A percentile compares a stretch with the other conserved stretches of the same genome.
Conservation (phyloP, 1,140 invertebrate genomes). For the Panulirus ornatus region DNA sequence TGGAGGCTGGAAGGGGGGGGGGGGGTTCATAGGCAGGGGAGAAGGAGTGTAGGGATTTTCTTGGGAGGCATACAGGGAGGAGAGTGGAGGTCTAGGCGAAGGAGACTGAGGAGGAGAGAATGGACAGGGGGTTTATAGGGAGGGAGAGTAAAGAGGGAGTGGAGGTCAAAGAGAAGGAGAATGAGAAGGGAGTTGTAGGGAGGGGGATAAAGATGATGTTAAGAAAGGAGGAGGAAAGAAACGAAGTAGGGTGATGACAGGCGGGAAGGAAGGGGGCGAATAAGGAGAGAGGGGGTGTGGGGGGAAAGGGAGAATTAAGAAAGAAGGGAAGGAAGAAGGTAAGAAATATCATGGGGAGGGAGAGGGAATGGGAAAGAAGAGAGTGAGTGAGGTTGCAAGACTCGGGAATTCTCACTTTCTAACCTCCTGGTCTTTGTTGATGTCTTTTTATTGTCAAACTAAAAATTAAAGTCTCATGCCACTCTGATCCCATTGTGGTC, state of each 20-base stretch:
- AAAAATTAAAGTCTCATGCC: no score
- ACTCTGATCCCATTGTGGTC: no score
- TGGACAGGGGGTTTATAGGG: not conserved
- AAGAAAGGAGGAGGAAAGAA: not conserved
- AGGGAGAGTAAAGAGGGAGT: not conserved
- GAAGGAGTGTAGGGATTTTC: not conserved
- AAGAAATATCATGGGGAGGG: no score
- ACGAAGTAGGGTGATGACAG: not conserved
- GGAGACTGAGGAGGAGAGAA: no score
- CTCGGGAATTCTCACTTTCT: no score
- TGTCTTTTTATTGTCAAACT: no score
- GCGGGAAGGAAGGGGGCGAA: not conserved
- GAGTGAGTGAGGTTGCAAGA: no score
- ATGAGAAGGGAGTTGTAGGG: not conserved
- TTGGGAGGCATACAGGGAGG: not conserved
- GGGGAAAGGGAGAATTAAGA: no score
- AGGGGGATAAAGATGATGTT: not conserved
- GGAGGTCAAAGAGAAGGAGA: not conserved
- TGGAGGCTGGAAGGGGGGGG: not conserved
- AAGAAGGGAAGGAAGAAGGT: no score
- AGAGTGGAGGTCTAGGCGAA: no score
- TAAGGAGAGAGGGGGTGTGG: not conserved
- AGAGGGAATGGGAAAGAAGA: no score
- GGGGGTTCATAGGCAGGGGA: not conserved
- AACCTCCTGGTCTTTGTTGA: no score